Evolutionary conservation across 1,140 invertebrate genomes (phyloP), one percentile per base, ranked within the genome.

Genomic region (Hetaerina americana): DNA sequence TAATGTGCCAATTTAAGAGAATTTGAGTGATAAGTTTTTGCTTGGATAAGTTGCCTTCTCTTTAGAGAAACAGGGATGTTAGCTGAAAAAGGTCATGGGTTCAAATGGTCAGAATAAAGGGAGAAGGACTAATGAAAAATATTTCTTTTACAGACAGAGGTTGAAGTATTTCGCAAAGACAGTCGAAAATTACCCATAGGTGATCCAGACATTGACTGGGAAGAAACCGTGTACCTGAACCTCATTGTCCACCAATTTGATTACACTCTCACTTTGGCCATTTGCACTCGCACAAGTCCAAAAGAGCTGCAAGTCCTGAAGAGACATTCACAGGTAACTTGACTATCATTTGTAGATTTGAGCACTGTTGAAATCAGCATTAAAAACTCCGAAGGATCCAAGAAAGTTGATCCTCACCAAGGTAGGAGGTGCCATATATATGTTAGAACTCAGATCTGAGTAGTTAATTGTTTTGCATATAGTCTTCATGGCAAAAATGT

Each of bases 191-290:
- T 98, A 76, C 97, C 97, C 28, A 92, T 95, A 76, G 93, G 94
- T 70, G 96, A 98, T 84, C 91, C 91, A 26, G 92, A 95, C 78
- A 92, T 98, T 76, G 96, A 98, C 84, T 99, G 97, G 97, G 95
- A 99, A 83, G 97, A 99, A 85, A 99, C 97, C 68, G 95, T 99
- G 72, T 99, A 98, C 84, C 85, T 99, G 68, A 99, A 99, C 85
- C 85, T 99, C 76, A 95, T 99, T 75, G 91, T 99, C 78, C 97
- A 99, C 84, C 95, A 98, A 84, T 95, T 99, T 84, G 94, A 98
- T 80, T 99, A 98, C 81, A 96, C 91, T 66, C 85, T 99, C 66
- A 99, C 97, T 12, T 85, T 97, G 82, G 97, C 96, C 73, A 95
- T 99, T 77, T 99, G 97, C 83, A 98, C 95, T 66, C 88, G 96